phyloP scores from a whole-genome alignment of 2,797 vertebrate species.

The Tokudaia muenninki region DNA sequence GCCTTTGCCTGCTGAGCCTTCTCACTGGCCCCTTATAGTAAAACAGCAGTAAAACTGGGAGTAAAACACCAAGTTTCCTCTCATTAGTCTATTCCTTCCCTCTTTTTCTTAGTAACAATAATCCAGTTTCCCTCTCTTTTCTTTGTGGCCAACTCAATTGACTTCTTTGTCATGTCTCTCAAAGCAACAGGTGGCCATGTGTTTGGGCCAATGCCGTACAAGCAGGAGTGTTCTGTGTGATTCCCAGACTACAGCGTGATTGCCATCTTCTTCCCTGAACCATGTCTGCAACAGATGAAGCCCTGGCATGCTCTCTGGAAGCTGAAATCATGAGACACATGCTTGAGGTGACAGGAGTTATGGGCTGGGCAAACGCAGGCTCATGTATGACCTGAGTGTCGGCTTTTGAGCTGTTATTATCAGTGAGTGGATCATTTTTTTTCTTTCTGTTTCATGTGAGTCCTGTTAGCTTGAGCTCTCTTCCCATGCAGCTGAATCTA shows the following conservation, averaged over 20 bases:
- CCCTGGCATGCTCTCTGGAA: neutral
- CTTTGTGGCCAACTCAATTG: neutral
- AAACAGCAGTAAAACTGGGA: neutral
- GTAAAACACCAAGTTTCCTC: neutral
- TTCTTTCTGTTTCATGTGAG: neutral
- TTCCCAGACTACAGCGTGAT: neutral
- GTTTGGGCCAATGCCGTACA: neutral
- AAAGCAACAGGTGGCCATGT: neutral
- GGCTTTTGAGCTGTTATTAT: neutral
- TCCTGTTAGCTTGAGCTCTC: neutral
- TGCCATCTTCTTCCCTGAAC: neutral
- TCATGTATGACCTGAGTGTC: accelerated
- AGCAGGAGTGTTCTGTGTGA: neutral
- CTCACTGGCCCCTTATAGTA: neutral
- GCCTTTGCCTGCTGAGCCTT: neutral
- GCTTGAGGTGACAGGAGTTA: neutral
- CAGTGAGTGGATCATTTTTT: too few species aligned
- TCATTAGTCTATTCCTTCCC: neutral
- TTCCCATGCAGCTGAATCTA: neutral
- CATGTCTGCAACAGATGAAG: neutral
- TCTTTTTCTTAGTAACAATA: neutral
- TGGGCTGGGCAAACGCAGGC: neutral
- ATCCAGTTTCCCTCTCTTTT: neutral
- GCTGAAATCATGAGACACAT: neutral
- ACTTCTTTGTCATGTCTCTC: neutral